Conservation (phyloP, 2,888 invertebrate genomes). For the Clanis bilineata region DNA sequence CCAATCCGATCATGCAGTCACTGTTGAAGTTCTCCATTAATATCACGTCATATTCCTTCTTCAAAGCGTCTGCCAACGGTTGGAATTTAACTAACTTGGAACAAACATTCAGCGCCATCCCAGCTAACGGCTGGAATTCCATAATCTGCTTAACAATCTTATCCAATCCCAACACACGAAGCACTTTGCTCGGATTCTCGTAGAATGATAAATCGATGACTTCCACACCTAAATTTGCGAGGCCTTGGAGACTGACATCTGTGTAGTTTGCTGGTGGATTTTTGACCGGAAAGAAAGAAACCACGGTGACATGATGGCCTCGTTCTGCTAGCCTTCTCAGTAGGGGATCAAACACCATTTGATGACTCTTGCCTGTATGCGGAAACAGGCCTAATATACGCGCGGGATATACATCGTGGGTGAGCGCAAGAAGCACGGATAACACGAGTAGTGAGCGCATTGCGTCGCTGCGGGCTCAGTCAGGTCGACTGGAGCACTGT, state of each 20-base stretch:
- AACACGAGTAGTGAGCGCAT: conserved; percentile 50
- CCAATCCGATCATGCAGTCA: conserved; percentile 84
- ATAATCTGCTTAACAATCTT: conserved; percentile 45
- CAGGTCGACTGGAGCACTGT: conserved; percentile 37
- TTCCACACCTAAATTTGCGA: conserved; percentile 59
- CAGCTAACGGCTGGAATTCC: conserved; percentile 54
- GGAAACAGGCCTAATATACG: conserved; percentile 83
- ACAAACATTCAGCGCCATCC: conserved; percentile 61
- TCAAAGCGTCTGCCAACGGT: conserved; percentile 57
- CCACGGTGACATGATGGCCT: conserved; percentile 84
- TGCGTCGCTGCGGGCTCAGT: conserved; percentile 36
- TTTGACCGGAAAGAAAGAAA: conserved; percentile 81
- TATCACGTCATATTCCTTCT: conserved; percentile 83
- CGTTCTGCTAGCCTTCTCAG: conserved; percentile 76
- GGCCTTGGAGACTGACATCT: conserved; percentile 66
- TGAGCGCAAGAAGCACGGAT: conserved; percentile 42
- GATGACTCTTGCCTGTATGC: conserved; percentile 84
- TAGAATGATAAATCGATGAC: conserved; percentile 52
- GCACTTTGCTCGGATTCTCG: conserved; percentile 44
- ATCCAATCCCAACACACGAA: conserved; percentile 47
- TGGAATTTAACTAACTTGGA: conserved; percentile 60
- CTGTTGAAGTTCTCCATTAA: conserved; percentile 84
- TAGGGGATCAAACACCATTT: conserved; percentile 82
- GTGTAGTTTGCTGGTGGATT: conserved; percentile 71
- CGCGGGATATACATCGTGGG: conserved; percentile 51